Base-by-base conservation (phyloP, 2,888 invertebrate species). In the Yponomeuta evonymella region DNA sequence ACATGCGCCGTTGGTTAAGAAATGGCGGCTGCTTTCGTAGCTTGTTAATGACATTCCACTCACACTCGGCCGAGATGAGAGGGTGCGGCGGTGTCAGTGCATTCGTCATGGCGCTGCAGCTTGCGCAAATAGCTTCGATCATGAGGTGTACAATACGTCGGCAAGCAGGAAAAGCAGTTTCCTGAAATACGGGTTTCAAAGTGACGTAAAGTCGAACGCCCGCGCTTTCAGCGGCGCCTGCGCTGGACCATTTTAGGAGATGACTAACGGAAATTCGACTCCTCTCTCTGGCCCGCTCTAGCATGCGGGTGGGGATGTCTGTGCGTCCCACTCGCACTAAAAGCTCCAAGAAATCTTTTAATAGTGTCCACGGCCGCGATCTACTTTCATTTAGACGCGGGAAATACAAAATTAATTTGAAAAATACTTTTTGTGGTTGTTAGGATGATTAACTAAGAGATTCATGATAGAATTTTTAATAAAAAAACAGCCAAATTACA, bases 171-270 rank as follows among this genome's bases (percentile, higher is more conserved):
- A 81, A 78, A 83, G 77, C 77, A 83, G 82, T 91, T 91, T 89
- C 89, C 92, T 91, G 91, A 91, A 91, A 91, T 90, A 87, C 82
- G 88, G 90, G 86, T 85, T 90, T 88, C 87, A 84, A 82, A 82
- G 88, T 91, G 91, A 92, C 91, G 91, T 82, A 90, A 87, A 89
- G 87, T 83, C 86, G 83, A 84, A 89, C 90, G 90, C 91, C 90
- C 92, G 90, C 90, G 90, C 91, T 88, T 89, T 89, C 90, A 89
- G 89, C 92, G 89, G 91, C 90, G 93, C 94, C 93, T 90, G 89
- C 86, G 89, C 87, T 93, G 92, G 89, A 90, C 93, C 95, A 94
- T 94, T 94, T 95, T 94, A 94, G 95, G 95, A 94, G 94, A 94
- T 94, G 93, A 94, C 93, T 93, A 93, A 93, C 92, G 93, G 94